A percentile compares a stretch with the other conserved stretches of the same genome.
phyloP scores from a whole-genome alignment of 30 jellyfish, hydroid and myxozoan genomes.

The Clytia hemisphaerica region DNA sequence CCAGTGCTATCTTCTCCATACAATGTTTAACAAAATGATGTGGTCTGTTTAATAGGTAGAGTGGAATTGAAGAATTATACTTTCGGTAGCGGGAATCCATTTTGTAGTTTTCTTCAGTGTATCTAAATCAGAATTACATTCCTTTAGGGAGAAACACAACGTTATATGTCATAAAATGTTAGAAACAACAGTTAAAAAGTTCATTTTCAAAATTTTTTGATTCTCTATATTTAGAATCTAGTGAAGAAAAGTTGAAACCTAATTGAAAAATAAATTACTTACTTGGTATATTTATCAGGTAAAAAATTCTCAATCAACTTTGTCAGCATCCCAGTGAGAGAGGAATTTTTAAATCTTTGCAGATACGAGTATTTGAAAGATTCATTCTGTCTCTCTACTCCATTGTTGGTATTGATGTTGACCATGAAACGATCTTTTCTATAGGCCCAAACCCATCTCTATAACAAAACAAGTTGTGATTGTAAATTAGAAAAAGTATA shows the following conservation, averaged over 20 bases:
- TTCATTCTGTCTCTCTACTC: constrained; percentile 61
- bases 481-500: neutral
- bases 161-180: no score
- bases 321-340: constrained; percentile 36
- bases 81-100: constrained; percentile 4
- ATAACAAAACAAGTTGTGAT: neutral
- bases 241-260: no score
- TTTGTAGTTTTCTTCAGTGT: neutral
- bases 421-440: constrained; percentile 27
- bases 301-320: constrained; percentile 24
- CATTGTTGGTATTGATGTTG: constrained; percentile 45
- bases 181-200: no score
- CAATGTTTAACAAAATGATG: constrained; percentile 35
- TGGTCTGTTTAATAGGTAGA: constrained; percentile 28
- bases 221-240: no score
- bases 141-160: no score
- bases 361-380: constrained; percentile 42
- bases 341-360: constrained; percentile 21
- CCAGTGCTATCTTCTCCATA: constrained; percentile 29
- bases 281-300: constrained; percentile 23
- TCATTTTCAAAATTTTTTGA: no score
- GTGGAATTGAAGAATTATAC: constrained; percentile 25
- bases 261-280: no score
- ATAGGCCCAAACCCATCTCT: constrained; percentile 70
- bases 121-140: no score